Conservation (phyloP, 2,797 vertebrate species). For the Acrocephalus scirpaceus region DNA sequence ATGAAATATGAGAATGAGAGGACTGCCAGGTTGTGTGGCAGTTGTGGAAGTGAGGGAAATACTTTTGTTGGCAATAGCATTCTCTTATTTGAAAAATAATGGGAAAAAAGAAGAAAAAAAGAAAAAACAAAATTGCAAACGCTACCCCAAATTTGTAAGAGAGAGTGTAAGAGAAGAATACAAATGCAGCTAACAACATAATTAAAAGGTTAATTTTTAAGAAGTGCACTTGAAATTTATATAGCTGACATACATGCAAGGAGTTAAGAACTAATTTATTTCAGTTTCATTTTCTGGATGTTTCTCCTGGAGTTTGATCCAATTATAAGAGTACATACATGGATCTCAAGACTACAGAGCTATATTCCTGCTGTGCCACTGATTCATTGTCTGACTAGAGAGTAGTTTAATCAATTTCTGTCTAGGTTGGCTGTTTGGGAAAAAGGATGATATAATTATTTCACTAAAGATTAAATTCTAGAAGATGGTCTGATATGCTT, state of each 20-base stretch:
- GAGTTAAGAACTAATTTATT: slow-evolving; percentile 31
- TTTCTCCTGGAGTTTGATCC: slow-evolving; percentile 42
- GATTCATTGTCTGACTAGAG: slow-evolving; percentile 52
- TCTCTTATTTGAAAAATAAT: not conserved
- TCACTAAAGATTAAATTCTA: slow-evolving; percentile 19
- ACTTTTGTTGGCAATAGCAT: slow-evolving; percentile 44
- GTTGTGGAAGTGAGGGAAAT: slow-evolving; percentile 42
- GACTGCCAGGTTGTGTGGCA: slow-evolving; percentile 43
- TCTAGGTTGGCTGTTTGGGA: slow-evolving; percentile 38
- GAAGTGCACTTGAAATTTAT: not conserved
- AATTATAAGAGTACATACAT: slow-evolving; percentile 20
- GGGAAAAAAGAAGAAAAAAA: not conserved
- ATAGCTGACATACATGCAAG: not conserved
- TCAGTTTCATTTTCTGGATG: slow-evolving; percentile 19
- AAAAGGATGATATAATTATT: slow-evolving; percentile 62
- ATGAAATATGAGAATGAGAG: slow-evolving; percentile 40
- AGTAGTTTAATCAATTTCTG: slow-evolving; percentile 51
- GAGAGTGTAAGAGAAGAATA: slow-evolving; percentile 31
- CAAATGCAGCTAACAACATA: not conserved
- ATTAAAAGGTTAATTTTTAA: slow-evolving; percentile 26
- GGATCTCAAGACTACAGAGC: slow-evolving; percentile 10
- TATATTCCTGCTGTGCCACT: slow-evolving; percentile 42
- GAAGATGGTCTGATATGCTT: not conserved
- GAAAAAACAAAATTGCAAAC: not conserved
- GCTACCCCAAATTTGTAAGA: not conserved